phyloP scores from a whole-genome alignment of 2,113 vertebrate genomes.

The Triplophysa tibetana region DNA sequence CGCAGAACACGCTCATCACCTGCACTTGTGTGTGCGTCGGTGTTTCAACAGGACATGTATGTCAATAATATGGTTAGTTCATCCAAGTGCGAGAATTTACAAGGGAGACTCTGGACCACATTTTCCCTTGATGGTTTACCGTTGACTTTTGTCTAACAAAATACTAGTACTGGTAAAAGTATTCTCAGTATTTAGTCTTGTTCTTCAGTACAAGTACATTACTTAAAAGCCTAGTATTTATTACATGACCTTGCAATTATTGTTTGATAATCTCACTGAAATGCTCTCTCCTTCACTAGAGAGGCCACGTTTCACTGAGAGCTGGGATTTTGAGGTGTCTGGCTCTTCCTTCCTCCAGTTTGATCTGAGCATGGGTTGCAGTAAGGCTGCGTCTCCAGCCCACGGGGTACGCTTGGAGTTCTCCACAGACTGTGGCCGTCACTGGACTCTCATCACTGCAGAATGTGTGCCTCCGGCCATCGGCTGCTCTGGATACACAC shows the following conservation, averaged over 20 bases:
- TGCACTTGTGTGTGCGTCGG: no score
- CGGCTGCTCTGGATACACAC: slow-evolving; percentile 88
- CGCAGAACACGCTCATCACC: no score
- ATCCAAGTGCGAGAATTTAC: no score
- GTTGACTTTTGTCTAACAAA: no score
- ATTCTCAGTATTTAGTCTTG: no score
- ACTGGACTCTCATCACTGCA: slow-evolving; percentile 90
- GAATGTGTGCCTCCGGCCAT: slow-evolving; percentile 97
- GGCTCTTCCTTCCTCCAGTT: slow-evolving; percentile 94
- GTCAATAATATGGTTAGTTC: no score
- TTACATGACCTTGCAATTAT: neutral
- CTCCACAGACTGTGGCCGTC: slow-evolving; percentile 88
- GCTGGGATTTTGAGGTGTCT: slow-evolving; percentile 95
- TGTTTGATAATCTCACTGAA: neutral
- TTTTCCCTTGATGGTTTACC: no score
- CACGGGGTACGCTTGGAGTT: slow-evolving; percentile 88
- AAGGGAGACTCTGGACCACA: no score
- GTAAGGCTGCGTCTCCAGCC: slow-evolving; percentile 84
- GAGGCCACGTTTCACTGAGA: slow-evolving; percentile 93
- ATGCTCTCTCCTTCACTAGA: slow-evolving; percentile 71
- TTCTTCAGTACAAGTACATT: no score
- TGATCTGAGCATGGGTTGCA: slow-evolving; percentile 95
- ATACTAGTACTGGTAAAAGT: no score
- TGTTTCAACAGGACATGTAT: no score
- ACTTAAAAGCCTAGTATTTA: neutral